phyloP scores from a whole-genome alignment of 2,113 vertebrate genomes.

The Dasyprocta punctata region DNA sequence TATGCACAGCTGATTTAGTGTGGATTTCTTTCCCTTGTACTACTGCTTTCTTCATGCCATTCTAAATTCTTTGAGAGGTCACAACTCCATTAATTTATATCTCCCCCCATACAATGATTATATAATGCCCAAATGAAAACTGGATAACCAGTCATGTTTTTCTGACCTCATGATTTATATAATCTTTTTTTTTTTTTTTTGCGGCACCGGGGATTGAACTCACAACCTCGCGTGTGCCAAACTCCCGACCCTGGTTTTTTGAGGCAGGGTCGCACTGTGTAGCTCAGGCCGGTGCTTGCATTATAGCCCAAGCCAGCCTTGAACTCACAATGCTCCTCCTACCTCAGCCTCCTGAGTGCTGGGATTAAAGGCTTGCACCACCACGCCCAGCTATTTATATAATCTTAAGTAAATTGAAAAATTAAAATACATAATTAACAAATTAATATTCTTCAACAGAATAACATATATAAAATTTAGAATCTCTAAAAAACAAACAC shows the following conservation, averaged over 20 bases:
- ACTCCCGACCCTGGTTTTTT: too few relatives aligned
- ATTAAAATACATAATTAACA: constrained; percentile 23
- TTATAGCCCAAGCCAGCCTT: too few relatives aligned
- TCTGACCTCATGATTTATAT: constrained; percentile 43
- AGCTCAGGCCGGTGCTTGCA: too few relatives aligned
- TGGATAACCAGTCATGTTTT: constrained; percentile 5
- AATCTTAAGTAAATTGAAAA: constrained; percentile 55
- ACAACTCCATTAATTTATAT: neutral
- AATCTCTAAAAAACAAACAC: constrained; percentile 30
- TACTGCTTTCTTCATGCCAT: constrained; percentile 11
- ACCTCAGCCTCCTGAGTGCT: too few relatives aligned
- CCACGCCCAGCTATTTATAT: too few relatives aligned
- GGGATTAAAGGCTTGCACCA: too few relatives aligned
- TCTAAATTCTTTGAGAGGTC: constrained; percentile 8
- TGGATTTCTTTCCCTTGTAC: neutral
- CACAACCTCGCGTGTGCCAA: too few relatives aligned
- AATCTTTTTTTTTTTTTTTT: too few relatives aligned
- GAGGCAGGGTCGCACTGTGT: too few relatives aligned
- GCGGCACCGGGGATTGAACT: too few relatives aligned
- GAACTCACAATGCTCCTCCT: too few relatives aligned
- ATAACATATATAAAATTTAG: constrained; percentile 23
- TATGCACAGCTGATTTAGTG: neutral
- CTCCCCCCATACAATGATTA: neutral
- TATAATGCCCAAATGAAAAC: neutral
- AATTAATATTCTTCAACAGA: constrained; percentile 35